Evolutionary conservation across 2,888 invertebrate genomes (phyloP).

Genomic region (Lutraria lutraria): DNA sequence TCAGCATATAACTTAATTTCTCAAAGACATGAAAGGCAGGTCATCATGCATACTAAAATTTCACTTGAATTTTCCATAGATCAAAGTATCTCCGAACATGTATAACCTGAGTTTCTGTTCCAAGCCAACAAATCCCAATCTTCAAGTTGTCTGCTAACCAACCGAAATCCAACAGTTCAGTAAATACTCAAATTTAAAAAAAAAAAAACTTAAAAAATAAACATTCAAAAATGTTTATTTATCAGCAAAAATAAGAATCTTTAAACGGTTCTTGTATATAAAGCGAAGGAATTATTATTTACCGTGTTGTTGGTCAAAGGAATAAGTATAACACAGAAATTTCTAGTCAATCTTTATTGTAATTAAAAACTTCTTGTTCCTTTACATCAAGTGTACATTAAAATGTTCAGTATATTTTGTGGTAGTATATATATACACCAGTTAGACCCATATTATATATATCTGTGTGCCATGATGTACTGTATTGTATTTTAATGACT

Average conservation of each 20-base stretch:
- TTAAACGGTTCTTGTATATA: background rate
- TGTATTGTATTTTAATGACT: background rate
- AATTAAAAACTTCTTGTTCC: conserved; percentile 49
- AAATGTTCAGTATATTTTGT: conserved; percentile 24
- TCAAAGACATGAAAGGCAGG: too few relatives aligned
- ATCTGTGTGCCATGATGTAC: conserved; percentile 3
- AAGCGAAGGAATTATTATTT: background rate
- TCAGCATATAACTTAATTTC: too few relatives aligned
- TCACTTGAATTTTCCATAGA: background rate
- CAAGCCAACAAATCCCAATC: too few relatives aligned
- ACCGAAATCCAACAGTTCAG: too few relatives aligned
- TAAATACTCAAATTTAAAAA: too few relatives aligned
- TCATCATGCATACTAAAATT: background rate
- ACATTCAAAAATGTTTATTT: too few relatives aligned
- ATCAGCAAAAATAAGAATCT: too few relatives aligned
- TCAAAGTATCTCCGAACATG: background rate
- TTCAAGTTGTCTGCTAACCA: too few relatives aligned
- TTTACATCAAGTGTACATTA: conserved; percentile 48
- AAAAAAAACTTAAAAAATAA: too few relatives aligned
- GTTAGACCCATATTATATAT: conserved; percentile 3
- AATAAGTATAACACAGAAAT: background rate
- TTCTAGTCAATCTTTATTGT: conserved; percentile 57
- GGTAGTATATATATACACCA: background rate
- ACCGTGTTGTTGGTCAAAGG: background rate
- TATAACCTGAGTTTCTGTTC: background rate